Percentiles rank a stretch among this genome's conserved stretches.
These are phyloP conservation scores for Pitta sordida DNA, from an alignment of 2,113 vertebrate genomes.

Conservation along the genomic window DNA sequence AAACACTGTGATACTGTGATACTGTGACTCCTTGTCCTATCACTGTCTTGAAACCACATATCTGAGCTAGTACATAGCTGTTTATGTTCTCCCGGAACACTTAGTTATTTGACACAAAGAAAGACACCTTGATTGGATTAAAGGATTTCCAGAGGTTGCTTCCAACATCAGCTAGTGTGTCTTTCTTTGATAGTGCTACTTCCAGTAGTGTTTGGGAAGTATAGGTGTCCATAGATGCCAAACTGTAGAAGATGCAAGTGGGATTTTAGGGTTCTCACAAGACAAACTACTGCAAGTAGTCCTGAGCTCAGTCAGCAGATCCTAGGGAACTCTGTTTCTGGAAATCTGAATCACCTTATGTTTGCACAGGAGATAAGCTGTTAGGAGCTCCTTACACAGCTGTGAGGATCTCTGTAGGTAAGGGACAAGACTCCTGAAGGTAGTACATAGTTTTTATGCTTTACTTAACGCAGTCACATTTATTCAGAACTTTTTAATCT, in stretches of 20 bases:
- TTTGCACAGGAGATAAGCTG: not conserved
- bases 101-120: not conserved
- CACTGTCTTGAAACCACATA: not conserved
- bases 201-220: not conserved
- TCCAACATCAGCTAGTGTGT: not conserved
- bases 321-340: not conserved
- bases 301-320: not conserved
- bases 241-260: fast-evolving
- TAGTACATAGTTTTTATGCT: not conserved
- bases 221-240: not conserved
- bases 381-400: not conserved
- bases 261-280: not conserved
- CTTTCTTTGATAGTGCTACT: not conserved
- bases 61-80: not conserved
- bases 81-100: not conserved
- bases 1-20: too few species aligned
- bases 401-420: not conserved
- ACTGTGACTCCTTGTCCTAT: fast-evolving
- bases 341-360: not conserved
- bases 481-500: not conserved
- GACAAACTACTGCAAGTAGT: not conserved
- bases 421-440: not conserved
- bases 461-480: not conserved
- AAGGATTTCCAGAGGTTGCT: not conserved
- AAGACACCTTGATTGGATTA: not conserved